Evolutionary conservation across 2,797 vertebrate genomes (phyloP).

Genomic region (Sebastes vulpes): DNA sequence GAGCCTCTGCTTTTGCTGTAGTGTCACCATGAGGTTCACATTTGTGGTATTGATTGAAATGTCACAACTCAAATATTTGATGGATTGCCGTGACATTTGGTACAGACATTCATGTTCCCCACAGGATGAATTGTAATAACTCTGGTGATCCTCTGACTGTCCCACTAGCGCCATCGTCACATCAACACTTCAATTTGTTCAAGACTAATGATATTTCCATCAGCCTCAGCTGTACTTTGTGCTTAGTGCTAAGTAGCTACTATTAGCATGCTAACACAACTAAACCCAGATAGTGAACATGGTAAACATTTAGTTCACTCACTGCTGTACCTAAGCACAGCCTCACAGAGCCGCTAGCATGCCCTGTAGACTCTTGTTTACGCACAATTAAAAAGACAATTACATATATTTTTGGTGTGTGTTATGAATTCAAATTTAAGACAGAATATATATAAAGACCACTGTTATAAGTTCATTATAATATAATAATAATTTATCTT

Average conservation of each 20-base stretch:
- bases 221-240: background rate
- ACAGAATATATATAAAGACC: background rate
- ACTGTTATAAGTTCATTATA: background rate
- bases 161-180: background rate
- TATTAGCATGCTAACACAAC: background rate
- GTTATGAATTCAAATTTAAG: background rate
- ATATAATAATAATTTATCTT: background rate
- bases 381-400: background rate
- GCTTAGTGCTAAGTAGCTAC: background rate
- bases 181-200: background rate
- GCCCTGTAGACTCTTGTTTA: background rate
- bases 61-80: background rate
- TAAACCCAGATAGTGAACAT: background rate
- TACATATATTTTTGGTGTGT: background rate
- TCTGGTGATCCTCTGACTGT: background rate
- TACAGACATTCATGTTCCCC: background rate
- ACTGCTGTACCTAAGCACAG: background rate
- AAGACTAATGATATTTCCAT: background rate
- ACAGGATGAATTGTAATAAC: background rate
- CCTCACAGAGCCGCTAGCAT: background rate
- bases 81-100: background rate
- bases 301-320: background rate
- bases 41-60: background rate
- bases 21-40: background rate
- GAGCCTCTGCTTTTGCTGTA: background rate